Evolutionary conservation across 2,888 invertebrate species (phyloP).

Genomic region (Thera britannica): DNA sequence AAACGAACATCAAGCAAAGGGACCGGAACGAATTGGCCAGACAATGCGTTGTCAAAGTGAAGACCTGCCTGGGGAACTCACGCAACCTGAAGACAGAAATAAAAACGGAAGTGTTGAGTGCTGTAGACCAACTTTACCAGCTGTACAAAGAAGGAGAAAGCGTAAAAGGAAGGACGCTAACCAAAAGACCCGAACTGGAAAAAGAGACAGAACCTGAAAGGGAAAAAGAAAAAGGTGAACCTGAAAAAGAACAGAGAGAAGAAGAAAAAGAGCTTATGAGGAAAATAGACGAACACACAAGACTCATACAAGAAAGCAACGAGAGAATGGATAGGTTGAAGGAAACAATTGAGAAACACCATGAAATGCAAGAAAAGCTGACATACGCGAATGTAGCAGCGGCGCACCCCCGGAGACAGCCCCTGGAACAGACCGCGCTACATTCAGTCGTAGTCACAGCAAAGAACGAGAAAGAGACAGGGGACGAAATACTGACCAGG

Average conservation of each 20-base stretch:
- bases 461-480: no score
- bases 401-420: no score
- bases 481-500: no score
- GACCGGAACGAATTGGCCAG: not conserved
- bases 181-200: not conserved
- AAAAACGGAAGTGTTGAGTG: no score
- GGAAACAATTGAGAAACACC: no score
- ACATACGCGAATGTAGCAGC: no score
- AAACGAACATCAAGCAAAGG: not conserved
- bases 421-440: no score
- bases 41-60: not conserved
- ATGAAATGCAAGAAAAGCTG: no score
- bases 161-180: not conserved
- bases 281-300: not conserved
- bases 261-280: not conserved
- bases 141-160: slow-evolving; percentile 1
- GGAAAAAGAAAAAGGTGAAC: no score
- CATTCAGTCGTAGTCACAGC: no score
- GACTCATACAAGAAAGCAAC: not conserved
- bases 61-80: not conserved
- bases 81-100: not conserved
- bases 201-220: not conserved
- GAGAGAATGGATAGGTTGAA: not conserved
- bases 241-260: not conserved
- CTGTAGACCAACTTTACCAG: no score